Conservation (phyloP, 92 coral and sea anemone species). For the Phymanthus crucifer region DNA sequence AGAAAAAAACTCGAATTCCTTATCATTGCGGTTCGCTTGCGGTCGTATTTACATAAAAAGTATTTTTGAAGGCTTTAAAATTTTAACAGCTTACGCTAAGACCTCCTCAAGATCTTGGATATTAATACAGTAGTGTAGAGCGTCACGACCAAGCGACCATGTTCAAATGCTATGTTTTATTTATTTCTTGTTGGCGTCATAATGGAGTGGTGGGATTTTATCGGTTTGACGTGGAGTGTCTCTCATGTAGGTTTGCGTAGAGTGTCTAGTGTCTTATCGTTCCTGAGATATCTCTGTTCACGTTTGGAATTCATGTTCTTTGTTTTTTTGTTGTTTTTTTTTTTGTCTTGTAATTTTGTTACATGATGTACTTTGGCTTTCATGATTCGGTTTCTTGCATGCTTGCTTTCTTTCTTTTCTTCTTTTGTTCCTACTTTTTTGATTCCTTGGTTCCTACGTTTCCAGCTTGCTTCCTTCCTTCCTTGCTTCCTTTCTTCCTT, state of each 20-base stretch:
- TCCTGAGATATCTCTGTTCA: background rate
- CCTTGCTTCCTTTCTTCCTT: background rate
- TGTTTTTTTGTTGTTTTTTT: too few relatives aligned
- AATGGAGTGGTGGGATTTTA: background rate
- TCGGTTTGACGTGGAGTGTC: background rate
- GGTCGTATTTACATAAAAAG: slow-evolving; percentile 30
- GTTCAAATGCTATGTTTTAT: slow-evolving; percentile 11
- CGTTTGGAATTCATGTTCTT: too few relatives aligned
- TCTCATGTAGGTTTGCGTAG: background rate
- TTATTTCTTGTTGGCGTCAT: background rate
- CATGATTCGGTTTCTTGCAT: background rate
- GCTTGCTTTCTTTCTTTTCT: background rate
- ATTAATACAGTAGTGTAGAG: background rate
- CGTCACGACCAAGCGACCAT: background rate
- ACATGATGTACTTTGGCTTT: too few relatives aligned
- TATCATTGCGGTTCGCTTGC: slow-evolving; percentile 22
- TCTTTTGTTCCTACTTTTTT: background rate
- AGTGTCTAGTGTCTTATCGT: background rate
- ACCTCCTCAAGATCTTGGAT: slow-evolving; percentile 11
- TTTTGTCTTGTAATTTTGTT: too few relatives aligned
- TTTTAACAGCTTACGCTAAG: slow-evolving; percentile 25
- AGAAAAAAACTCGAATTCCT: background rate
- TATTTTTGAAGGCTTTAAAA: slow-evolving; percentile 37
- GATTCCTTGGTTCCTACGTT: background rate
- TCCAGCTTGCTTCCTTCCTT: background rate